A percentile compares a stretch with the other conserved stretches of the same genome.
Evolutionary conservation across 2,113 vertebrate genomes (phyloP).

Genomic region (Furnarius figulus): DNA sequence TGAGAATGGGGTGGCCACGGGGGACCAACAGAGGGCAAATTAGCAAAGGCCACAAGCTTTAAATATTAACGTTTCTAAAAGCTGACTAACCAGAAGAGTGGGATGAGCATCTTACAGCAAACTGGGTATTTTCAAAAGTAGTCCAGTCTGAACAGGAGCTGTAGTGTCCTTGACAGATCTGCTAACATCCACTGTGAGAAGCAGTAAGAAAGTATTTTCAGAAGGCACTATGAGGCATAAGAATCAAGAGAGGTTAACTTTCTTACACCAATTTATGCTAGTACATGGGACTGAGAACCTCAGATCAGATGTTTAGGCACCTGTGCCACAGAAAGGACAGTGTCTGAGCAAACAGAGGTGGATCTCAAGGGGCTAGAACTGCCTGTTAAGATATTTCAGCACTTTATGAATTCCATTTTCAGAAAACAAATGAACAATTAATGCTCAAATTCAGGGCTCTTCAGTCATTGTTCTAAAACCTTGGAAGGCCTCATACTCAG

Average conservation of each 20-base stretch:
- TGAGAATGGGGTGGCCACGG: not conserved
- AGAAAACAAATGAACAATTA: not conserved
- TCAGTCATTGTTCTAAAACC: not conserved
- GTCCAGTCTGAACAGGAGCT: not conserved
- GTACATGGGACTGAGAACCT: not conserved
- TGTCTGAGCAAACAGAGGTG: not conserved
- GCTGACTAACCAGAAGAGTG: not conserved
- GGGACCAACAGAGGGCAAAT: too few species aligned
- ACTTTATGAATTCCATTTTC: not conserved
- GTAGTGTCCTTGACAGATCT: not conserved
- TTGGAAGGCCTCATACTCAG: not conserved
- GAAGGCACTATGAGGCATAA: not conserved
- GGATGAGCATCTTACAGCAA: not conserved
- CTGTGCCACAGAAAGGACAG: not conserved
- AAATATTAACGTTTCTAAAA: not conserved
- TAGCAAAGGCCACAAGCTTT: not conserved
- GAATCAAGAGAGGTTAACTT: not conserved
- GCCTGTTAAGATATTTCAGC: not conserved
- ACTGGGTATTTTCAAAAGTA: not conserved
- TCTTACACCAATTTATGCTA: not conserved
- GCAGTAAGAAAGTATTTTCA: not conserved
- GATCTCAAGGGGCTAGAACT: not conserved
- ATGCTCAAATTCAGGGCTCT: not conserved
- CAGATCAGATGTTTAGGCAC: not conserved
- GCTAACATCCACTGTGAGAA: not conserved